Evolutionary conservation across 2,888 invertebrate genomes (phyloP).

Genomic region (Sepiola atlantica): DNA sequence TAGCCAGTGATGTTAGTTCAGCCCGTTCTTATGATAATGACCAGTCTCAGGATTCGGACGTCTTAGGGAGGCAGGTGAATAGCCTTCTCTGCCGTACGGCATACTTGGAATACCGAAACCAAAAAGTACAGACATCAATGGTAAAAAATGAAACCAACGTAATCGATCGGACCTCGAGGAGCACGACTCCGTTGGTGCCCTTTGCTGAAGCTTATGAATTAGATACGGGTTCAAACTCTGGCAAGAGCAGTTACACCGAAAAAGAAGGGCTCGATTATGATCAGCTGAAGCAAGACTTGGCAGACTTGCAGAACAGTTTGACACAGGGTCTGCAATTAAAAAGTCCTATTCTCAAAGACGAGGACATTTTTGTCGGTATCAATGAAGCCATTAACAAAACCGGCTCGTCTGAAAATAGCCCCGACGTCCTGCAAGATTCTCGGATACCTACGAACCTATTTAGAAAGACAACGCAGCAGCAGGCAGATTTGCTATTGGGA

Average conservation of each 20-base stretch:
- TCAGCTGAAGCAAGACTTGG: background rate
- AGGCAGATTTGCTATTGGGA: background rate
- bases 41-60: background rate
- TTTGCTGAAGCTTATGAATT: background rate
- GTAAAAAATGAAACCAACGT: background rate
- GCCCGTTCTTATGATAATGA: background rate
- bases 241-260: background rate
- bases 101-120: slow-evolving; percentile 17
- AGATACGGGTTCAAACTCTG: background rate
- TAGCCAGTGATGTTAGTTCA: background rate
- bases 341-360: background rate
- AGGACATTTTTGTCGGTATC: background rate
- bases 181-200: background rate
- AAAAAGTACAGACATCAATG: background rate
- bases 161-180: background rate
- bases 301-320: background rate
- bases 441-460: background rate
- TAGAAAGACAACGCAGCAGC: background rate
- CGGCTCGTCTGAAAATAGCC: background rate
- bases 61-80: slow-evolving; percentile 36
- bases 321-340: background rate
- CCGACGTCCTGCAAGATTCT: background rate
- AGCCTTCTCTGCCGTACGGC: slow-evolving; percentile 24
- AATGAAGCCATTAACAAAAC: background rate
- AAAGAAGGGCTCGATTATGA: background rate